A percentile compares a stretch with the other conserved stretches of the same genome.
Evolutionary conservation across 2,888 invertebrate species (phyloP).

Genomic region (Diloba caeruleocephala): DNA sequence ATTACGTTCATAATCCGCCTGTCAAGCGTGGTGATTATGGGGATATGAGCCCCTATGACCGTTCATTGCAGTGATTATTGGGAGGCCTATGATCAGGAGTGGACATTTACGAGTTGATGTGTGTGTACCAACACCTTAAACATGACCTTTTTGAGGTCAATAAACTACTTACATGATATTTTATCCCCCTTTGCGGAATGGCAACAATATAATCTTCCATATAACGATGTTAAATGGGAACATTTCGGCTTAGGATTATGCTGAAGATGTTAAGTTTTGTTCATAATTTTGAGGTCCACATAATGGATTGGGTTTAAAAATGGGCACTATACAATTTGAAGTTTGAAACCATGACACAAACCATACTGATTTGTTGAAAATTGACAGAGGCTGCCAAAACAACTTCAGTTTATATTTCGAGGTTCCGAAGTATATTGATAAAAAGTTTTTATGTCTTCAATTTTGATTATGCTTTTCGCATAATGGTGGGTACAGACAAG

Average conservation of each 20-base stretch:
- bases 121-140: no score
- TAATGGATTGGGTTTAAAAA: conserved; percentile 2
- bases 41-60: no score
- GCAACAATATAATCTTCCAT: conserved; percentile 37
- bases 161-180: conserved; percentile 33
- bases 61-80: no score
- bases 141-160: neutral
- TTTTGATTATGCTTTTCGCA: no score
- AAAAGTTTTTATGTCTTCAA: conserved; percentile 16
- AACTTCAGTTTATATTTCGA: neutral
- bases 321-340: conserved; percentile 15
- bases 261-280: conserved; percentile 18
- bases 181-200: conserved; percentile 35
- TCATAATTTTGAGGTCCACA: conserved; percentile 35
- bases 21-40: no score
- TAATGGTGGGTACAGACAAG: no score
- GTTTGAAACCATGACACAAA: conserved; percentile 55
- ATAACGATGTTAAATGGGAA: conserved; percentile 23
- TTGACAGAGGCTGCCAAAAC: conserved; percentile 27
- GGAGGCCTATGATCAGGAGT: no score
- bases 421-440: neutral
- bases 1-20: no score
- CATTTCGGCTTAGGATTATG: conserved; percentile 30
- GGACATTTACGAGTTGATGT: no score
- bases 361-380: conserved; percentile 54